Evolutionary conservation across 2,888 invertebrate genomes (phyloP), one percentile per base, ranked within the genome.

Genomic region (Caradrina clavipalpis): DNA sequence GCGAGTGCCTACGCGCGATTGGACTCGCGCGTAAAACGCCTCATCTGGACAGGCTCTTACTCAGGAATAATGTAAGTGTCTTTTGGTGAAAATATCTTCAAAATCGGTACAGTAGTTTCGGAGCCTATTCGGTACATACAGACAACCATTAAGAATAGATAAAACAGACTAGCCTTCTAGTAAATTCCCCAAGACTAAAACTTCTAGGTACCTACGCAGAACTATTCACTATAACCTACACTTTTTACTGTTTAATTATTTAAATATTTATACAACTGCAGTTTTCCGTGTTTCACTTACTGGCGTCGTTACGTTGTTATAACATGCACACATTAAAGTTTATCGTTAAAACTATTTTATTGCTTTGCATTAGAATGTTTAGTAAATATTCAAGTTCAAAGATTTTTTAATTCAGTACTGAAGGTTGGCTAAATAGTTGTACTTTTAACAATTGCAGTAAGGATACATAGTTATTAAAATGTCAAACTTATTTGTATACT

Each of bases 341-440:
- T 22, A 61, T 61, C 6, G 31, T 22, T 60, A 13, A 35, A 51
- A 51, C 51, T 70, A 22, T 54, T 58, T 75, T 65, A 65, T 26
- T 15, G 15, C 31, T 8, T 8, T 73, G 22, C 65, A 50, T 66
- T 65, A 74, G 71, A 73, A 71, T 74, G 66, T 66, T 55, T 22
- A 55, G 66, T 65, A 21, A 35, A 26, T 5, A n/a, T 26, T 50
- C 74, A 74, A 71, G 71, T 56, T 66, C 49, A 71, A 31, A n/a
- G 39, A n/a, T n/a, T 65, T 71, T 63, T 65, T 35, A 21, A 31
- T 13, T 22, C 7, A 5, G 19, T 22, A n/a, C 15, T 22, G 31
- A 73, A 71, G 65, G 70, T 73, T 10, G 53, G 8, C 5, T 35
- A 35, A 63, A 22, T 17, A 35, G 15, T 39, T 71, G 42, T 73